These are phyloP conservation scores for Gryllus bimaculatus DNA, from an alignment of 1,140 invertebrate species.

Conservation along the genomic window DNA sequence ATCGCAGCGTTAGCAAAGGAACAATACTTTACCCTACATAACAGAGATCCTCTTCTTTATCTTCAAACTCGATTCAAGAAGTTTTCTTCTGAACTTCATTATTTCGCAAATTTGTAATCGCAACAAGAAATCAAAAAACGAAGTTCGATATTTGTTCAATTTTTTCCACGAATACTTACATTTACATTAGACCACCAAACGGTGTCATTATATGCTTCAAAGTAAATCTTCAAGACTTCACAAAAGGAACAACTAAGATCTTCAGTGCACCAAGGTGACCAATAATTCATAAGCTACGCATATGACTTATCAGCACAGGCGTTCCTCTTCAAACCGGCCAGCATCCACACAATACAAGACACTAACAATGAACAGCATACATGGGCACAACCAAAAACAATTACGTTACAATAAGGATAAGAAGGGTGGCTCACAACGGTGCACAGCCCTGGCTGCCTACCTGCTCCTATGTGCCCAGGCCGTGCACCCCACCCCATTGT, in stretches of 20 bases:
- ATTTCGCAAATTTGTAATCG: neutral
- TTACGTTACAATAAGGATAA: neutral
- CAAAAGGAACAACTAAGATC: neutral
- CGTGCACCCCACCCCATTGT: neutral
- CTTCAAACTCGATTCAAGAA: neutral
- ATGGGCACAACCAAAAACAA: neutral
- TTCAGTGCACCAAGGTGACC: neutral
- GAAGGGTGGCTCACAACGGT: neutral
- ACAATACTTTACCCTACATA: neutral
- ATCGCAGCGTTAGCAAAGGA: neutral
- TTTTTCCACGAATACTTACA: neutral
- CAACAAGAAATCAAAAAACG: neutral
- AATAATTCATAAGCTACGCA: conserved; percentile 1
- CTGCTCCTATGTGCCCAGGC: neutral
- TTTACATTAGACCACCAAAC: neutral
- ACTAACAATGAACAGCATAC: neutral
- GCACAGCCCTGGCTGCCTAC: neutral
- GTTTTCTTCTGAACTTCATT: neutral
- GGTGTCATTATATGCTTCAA: neutral
- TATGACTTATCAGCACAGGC: neutral
- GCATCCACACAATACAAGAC: neutral
- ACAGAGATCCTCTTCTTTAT: too few species aligned
- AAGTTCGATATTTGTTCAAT: neutral
- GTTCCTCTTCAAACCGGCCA: neutral
- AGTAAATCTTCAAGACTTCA: neutral